Evolutionary conservation across 2,113 vertebrate species (phyloP).

Genomic region (Proterorhinus semilunaris): DNA sequence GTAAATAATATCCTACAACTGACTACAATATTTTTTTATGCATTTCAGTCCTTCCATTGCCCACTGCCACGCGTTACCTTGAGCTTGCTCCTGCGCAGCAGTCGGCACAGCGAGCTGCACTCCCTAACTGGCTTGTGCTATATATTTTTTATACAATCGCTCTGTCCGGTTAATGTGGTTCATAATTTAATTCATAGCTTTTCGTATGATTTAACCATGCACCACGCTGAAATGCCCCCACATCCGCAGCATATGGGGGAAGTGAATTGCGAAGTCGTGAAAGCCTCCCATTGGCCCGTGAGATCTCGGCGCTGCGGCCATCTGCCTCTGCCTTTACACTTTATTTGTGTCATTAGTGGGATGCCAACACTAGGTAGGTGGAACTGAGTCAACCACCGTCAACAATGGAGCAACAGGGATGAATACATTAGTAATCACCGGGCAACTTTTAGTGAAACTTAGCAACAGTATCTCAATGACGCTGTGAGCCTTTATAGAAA

Average conservation of each 20-base stretch:
- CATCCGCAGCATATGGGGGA: constrained; percentile 8
- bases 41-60: too few relatives aligned
- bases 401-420: constrained; percentile 28
- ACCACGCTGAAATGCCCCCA: not conserved
- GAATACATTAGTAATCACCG: constrained; percentile 21
- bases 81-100: too few relatives aligned
- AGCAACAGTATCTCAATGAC: not conserved
- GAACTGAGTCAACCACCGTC: constrained; percentile 49
- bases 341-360: constrained; percentile 47
- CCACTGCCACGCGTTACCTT: too few relatives aligned
- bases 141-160: too few relatives aligned
- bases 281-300: constrained; percentile 38
- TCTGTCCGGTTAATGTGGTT: too few relatives aligned
- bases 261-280: constrained; percentile 11
- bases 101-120: too few relatives aligned
- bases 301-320: constrained; percentile 50
- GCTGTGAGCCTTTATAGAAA: not conserved
- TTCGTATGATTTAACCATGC: not conserved
- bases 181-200: not conserved
- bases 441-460: not conserved
- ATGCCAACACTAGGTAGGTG: constrained; percentile 45
- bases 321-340: constrained; percentile 54
- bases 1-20: too few relatives aligned
- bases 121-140: too few relatives aligned
- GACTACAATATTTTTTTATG: too few relatives aligned